A percentile compares a stretch with the other conserved stretches of the same genome.
These are phyloP conservation scores for Musca domestica DNA, from an alignment of 1,140 invertebrate genomes.

Conservation along the genomic window DNA sequence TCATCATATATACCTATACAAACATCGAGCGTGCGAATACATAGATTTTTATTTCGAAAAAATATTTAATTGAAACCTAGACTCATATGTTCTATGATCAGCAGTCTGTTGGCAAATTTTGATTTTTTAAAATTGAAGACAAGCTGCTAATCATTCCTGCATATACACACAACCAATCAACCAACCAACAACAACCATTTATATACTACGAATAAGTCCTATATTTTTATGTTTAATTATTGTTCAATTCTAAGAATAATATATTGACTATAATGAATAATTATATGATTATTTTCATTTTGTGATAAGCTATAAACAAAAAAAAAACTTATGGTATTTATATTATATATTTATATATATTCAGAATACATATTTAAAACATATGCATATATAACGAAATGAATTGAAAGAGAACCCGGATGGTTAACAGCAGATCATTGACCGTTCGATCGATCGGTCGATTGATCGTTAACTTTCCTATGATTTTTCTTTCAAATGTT, in stretches of 20 bases:
- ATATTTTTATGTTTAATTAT: conserved; percentile 47
- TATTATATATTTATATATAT: conserved; percentile 36
- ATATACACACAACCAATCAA: conserved; percentile 5
- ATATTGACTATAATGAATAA: conserved; percentile 52
- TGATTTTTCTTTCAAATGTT: neutral
- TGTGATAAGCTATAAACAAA: conserved; percentile 50
- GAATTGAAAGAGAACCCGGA: too few species aligned
- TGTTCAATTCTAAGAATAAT: conserved; percentile 55
- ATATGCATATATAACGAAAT: too few species aligned
- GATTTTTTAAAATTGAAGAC: neutral
- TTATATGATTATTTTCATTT: conserved; percentile 52
- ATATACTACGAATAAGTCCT: conserved; percentile 35
- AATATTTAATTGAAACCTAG: neutral
- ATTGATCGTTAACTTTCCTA: too few species aligned
- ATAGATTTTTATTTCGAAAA: too few species aligned
- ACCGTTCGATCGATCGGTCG: too few species aligned
- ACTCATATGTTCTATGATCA: neutral
- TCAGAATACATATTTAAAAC: conserved; percentile 42
- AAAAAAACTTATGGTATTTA: conserved; percentile 50
- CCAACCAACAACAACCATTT: conserved; percentile 40
- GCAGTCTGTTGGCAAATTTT: neutral
- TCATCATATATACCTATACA: neutral
- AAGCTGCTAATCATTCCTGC: neutral
- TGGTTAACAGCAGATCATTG: too few species aligned
- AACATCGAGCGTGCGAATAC: neutral